Conservation (phyloP, 2,888 invertebrate genomes). For the Maniola hyperantus region DNA sequence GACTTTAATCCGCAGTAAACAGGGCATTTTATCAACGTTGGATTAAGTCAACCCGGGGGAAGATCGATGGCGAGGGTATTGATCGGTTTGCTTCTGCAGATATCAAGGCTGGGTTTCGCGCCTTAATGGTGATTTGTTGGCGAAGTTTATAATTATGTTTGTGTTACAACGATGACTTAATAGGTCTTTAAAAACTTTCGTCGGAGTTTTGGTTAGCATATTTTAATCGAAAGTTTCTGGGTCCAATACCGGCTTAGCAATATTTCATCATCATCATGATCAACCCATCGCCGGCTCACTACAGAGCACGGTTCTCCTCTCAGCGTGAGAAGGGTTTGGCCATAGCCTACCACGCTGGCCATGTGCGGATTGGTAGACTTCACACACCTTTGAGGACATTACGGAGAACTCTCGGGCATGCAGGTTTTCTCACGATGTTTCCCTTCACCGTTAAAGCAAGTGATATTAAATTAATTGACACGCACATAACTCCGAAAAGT, state of each 20-base stretch:
- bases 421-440: too few relatives aligned
- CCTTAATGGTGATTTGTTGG: slow-evolving; percentile 1
- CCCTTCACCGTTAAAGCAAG: too few relatives aligned
- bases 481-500: too few relatives aligned
- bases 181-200: background rate
- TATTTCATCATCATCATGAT: too few relatives aligned
- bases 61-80: background rate
- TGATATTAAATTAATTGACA: too few relatives aligned
- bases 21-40: slow-evolving; percentile 10
- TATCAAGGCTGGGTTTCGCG: background rate
- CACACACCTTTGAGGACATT: too few relatives aligned
- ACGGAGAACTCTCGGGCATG: too few relatives aligned
- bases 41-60: background rate
- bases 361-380: too few relatives aligned
- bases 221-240: background rate
- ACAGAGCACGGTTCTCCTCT: too few relatives aligned
- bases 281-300: too few relatives aligned
- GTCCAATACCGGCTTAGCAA: background rate
- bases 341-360: too few relatives aligned
- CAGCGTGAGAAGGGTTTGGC: too few relatives aligned
- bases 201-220: background rate
- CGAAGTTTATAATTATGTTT: background rate
- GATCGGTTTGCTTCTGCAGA: background rate
- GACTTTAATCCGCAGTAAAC: slow-evolving; percentile 12
- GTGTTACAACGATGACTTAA: background rate